phyloP scores from a whole-genome alignment of 2,113 vertebrate genomes.

The Leucopternis melanops region DNA sequence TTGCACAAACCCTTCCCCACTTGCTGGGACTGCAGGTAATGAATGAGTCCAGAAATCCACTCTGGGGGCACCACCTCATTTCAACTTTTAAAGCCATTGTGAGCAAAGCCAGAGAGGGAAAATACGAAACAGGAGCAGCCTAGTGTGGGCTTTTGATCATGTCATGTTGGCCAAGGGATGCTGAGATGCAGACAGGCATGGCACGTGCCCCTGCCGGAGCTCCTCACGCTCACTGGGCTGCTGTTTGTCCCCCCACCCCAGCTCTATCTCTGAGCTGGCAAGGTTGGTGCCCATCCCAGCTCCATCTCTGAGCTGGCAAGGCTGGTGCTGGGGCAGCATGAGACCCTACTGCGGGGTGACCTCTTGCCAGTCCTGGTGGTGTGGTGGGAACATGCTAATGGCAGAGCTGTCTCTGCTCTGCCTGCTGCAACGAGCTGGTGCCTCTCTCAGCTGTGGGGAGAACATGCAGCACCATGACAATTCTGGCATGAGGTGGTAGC shows the following conservation, averaged over 20 bases:
- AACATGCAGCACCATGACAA: not conserved
- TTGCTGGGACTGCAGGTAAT: not conserved
- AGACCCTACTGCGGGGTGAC: not conserved
- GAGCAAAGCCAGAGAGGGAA: not conserved
- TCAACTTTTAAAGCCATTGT: not conserved
- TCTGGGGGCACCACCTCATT: not conserved
- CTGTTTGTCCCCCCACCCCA: no score
- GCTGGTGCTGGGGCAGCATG: not conserved
- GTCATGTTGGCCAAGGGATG: not conserved
- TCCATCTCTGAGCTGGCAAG: not conserved
- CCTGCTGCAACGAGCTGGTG: not conserved
- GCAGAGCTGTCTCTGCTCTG: not conserved
- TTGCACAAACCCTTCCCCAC: not conserved
- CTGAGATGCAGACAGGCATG: not conserved
- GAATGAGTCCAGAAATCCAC: not conserved
- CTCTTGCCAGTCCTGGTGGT: not conserved
- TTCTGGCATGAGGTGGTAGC: not conserved
- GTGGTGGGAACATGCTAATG: not conserved
- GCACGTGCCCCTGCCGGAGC: fast-evolving
- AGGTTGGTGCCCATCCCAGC: not conserved
- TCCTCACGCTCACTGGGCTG: fast-evolving
- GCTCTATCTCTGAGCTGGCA: not conserved
- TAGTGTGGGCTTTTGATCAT: not conserved
- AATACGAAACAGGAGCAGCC: not conserved
- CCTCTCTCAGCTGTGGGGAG: not conserved